These are phyloP conservation scores for Tubulanus polymorphus DNA, from an alignment of 2,888 invertebrate species.

Conservation along the genomic window DNA sequence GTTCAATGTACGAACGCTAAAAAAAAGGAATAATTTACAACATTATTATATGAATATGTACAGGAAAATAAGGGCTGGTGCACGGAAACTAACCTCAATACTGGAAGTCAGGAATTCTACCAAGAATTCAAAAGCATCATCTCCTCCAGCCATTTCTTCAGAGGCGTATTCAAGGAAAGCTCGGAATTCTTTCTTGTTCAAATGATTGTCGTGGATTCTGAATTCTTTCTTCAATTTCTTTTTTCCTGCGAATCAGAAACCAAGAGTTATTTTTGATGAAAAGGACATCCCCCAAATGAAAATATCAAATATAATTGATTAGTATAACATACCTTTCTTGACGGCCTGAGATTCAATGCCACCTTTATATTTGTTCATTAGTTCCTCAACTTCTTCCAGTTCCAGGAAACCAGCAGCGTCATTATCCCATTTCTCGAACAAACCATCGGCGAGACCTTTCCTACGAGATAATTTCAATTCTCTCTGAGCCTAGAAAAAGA, in stretches of 20 bases:
- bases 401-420: conserved; percentile 50
- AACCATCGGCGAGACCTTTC: conserved; percentile 40
- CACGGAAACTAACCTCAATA: conserved; percentile 38
- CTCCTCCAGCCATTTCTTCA: conserved; percentile 35
- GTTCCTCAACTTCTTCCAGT: conserved; percentile 42
- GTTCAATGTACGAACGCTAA: conserved; percentile 47
- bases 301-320: neutral
- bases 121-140: conserved; percentile 45
- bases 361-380: conserved; percentile 50
- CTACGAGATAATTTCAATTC: too few relatives aligned
- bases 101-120: conserved; percentile 46
- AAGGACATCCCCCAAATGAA: neutral
- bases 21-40: conserved; percentile 12
- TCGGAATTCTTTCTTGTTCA: conserved; percentile 49
- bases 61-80: neutral
- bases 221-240: conserved; percentile 34
- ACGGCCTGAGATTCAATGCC: conserved; percentile 45
- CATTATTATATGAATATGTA: neutral
- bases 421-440: conserved; percentile 54
- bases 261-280: neutral
- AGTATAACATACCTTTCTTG: conserved; percentile 28
- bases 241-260: conserved; percentile 24
- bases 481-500: conserved; percentile 37
- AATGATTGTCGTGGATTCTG: conserved; percentile 36
- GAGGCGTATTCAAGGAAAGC: conserved; percentile 38